phyloP scores from a whole-genome alignment of 2,888 invertebrate species.

The Idaea dimidiata region DNA sequence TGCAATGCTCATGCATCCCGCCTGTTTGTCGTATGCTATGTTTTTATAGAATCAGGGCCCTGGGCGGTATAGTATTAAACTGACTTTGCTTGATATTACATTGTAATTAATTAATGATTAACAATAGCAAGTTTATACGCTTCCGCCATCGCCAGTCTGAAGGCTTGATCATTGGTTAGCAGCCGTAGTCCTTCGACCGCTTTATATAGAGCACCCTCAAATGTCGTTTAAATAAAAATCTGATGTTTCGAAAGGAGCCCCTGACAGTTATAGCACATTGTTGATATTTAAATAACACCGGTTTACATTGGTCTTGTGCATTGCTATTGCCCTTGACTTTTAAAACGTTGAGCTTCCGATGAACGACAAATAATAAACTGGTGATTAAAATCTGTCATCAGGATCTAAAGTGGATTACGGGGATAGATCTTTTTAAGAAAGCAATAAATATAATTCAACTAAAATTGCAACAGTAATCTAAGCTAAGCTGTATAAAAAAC shows the following conservation, averaged over 20 bases:
- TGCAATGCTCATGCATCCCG: too few species aligned
- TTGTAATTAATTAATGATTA: too few species aligned
- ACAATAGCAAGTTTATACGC: too few species aligned
- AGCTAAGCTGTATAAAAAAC: background rate
- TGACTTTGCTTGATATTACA: too few species aligned
- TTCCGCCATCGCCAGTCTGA: too few species aligned
- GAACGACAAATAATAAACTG: slow-evolving; percentile 56
- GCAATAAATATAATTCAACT: background rate
- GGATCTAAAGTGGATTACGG: background rate
- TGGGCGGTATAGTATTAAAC: too few species aligned
- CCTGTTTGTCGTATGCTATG: too few species aligned
- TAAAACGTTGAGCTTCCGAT: slow-evolving; percentile 73
- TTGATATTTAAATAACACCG: slow-evolving; percentile 79
- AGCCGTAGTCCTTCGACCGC: background rate
- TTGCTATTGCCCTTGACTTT: slow-evolving; percentile 70
- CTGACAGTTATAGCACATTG: slow-evolving; percentile 47
- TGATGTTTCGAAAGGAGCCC: slow-evolving; percentile 71
- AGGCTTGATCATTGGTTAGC: background rate
- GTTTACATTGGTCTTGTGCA: slow-evolving; percentile 77
- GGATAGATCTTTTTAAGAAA: background rate
- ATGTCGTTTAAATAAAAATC: slow-evolving; percentile 63
- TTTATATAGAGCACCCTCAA: background rate
- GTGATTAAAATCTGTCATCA: slow-evolving; percentile 23
- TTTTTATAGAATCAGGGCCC: too few species aligned
- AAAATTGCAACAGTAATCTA: background rate